Conservation (phyloP, 2,888 invertebrate species). For the Cryptops parisi region DNA sequence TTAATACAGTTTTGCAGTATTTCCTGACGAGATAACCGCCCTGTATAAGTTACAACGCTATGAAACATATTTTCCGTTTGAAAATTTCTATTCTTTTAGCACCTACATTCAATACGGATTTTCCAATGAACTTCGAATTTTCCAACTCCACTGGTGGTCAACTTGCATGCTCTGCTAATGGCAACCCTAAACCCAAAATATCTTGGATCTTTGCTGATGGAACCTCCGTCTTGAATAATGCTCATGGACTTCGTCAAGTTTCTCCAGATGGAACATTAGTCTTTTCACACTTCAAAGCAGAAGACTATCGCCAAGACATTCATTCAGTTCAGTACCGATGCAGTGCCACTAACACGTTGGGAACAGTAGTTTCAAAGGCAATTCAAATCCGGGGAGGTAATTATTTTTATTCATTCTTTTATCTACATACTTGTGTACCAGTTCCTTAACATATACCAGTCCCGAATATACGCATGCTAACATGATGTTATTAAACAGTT, state of each 20-base stretch:
- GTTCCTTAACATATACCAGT: too few relatives aligned
- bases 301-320: conserved; percentile 21
- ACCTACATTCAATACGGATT: conserved; percentile 1
- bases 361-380: conserved; percentile 23
- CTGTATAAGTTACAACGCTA: too few relatives aligned
- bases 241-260: conserved; percentile 23
- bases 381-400: conserved; percentile 24
- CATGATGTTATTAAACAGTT: too few relatives aligned
- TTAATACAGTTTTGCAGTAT: too few relatives aligned
- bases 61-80: too few relatives aligned
- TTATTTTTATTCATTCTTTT: too few relatives aligned
- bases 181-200: conserved; percentile 25
- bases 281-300: conserved; percentile 19
- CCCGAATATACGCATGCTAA: too few relatives aligned
- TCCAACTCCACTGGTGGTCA: conserved; percentile 27
- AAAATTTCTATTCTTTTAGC: neutral
- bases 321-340: conserved; percentile 24
- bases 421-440: too few relatives aligned
- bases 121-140: conserved; percentile 22
- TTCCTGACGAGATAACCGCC: too few relatives aligned
- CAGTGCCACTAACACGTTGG: conserved; percentile 22
- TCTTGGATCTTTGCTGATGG: conserved; percentile 26
- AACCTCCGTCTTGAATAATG: conserved; percentile 23
- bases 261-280: conserved; percentile 23
- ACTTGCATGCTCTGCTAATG: conserved; percentile 26